Base-by-base conservation (phyloP, 2,797 vertebrate species). In the Spea hammondii region DNA sequence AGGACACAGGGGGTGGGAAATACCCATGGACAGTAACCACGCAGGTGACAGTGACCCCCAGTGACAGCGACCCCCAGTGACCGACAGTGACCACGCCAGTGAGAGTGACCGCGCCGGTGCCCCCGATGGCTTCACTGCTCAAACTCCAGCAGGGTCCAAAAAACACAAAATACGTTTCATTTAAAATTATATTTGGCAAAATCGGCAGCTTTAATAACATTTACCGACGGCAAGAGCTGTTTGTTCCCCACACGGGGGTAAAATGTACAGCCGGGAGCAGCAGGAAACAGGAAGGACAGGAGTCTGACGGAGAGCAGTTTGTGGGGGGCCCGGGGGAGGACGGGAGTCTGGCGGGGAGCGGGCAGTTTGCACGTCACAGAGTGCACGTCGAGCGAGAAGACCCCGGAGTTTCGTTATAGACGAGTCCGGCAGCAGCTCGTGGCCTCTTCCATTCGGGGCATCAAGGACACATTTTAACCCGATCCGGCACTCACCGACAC, bases 121-220 rank as follows among this genome's bases (percentile, higher is more conserved):
- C 32, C 3, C 2, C 32, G 32, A 32, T 32, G 32, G 32, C 3
- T 32, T 32, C 32, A 32, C 32, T 32, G 32, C 32, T 32, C 32
- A 32, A 32, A 32, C 32, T 32, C 32, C 32, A 59, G 12, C 9
- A 57, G 55, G 12, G 12, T 10, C n/a, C 14, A 62, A 14, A 62
- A 62, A 12, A 62, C n/a, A 62, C n/a, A 62, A 32, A 7, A 32
- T 12, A 17, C 6, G 32, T 5, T 70, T 65, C 32, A 11, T 80
- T 74, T 75, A 75, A 80, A 80, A 80, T 62, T 76, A 68, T 77
- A 81, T 81, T 81, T 77, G 74, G 69, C 74, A 81, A 68, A 81
- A 54, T 66, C 74, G 68, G 74, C 64, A 59, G 0, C 12, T 70
- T 71, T 71, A 80, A 66, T 66, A 72, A 74, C 14, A 47, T 70